phyloP scores from a whole-genome alignment of 2,888 invertebrate genomes.

The Tachina fera region DNA sequence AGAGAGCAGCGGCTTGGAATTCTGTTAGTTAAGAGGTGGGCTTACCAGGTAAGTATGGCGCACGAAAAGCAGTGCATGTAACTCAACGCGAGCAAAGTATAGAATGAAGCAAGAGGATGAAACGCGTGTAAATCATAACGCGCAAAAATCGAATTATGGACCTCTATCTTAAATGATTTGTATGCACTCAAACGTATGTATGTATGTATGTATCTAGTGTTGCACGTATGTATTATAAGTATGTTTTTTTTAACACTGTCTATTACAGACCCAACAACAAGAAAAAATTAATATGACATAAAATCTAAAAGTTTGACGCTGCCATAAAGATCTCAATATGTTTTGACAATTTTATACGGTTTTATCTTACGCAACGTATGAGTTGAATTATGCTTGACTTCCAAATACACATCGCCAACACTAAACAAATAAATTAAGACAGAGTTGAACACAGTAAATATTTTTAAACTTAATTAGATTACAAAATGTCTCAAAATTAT shows the following conservation, averaged over 20 bases:
- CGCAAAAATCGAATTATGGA: too few relatives aligned
- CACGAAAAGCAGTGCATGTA: too few relatives aligned
- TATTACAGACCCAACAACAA: constrained; percentile 29
- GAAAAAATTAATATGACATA: constrained; percentile 52
- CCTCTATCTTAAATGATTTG: too few relatives aligned
- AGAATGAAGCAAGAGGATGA: too few relatives aligned
- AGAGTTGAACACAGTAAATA: constrained; percentile 38
- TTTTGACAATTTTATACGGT: constrained; percentile 13
- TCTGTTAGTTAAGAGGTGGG: too few relatives aligned
- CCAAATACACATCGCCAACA: constrained; percentile 6
- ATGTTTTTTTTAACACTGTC: constrained; percentile 34
- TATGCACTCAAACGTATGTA: not conserved
- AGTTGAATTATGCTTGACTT: constrained; percentile 54
- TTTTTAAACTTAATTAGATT: not conserved
- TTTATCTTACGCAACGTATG: constrained; percentile 12
- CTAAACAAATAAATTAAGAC: constrained; percentile 24
- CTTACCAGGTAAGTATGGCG: too few relatives aligned
- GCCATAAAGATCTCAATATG: constrained; percentile 45
- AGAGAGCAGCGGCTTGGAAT: too few relatives aligned
- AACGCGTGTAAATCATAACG: too few relatives aligned
- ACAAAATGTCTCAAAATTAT: not conserved
- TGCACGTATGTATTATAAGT: constrained; percentile 22
- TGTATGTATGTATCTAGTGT: not conserved
- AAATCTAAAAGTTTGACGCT: constrained; percentile 64
- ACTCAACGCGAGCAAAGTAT: too few relatives aligned